Evolutionary conservation across 2,797 vertebrate genomes (phyloP).

Genomic region (Podarcis siculus): DNA sequence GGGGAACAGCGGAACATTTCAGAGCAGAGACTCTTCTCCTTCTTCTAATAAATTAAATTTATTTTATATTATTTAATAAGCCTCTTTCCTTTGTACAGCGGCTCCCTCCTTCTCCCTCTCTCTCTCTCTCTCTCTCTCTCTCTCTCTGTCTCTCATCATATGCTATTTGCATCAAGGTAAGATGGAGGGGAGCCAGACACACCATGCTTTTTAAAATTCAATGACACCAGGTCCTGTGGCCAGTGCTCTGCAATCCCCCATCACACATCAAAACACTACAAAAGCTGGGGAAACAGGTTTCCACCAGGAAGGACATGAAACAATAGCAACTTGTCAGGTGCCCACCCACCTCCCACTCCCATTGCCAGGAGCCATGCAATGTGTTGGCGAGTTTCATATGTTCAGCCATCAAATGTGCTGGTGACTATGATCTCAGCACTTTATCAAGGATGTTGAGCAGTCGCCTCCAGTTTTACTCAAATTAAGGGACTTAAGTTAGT

Average conservation of each 20-base stretch:
- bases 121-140: background rate
- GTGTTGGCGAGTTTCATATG: constrained; percentile 69
- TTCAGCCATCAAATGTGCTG: constrained; percentile 63
- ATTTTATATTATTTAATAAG: background rate
- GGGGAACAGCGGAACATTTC: background rate
- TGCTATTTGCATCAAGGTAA: constrained; percentile 15
- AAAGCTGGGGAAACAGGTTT: constrained; percentile 59
- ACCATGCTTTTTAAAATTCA: constrained; percentile 51
- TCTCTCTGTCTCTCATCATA: constrained; percentile 30
- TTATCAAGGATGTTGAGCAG: constrained; percentile 65
- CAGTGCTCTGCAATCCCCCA: constrained; percentile 57
- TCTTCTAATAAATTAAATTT: background rate
- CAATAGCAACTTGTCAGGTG: constrained; percentile 68
- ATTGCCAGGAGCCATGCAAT: constrained; percentile 67
- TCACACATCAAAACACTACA: constrained; percentile 64
- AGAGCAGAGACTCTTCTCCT: background rate
- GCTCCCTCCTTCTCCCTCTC: background rate
- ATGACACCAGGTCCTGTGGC: constrained; percentile 35
- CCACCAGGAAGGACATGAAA: constrained; percentile 66
- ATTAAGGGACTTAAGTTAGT: too few relatives aligned
- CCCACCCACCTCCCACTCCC: constrained; percentile 11
- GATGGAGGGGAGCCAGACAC: constrained; percentile 10
- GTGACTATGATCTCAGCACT: constrained; percentile 50
- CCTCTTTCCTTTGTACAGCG: background rate
- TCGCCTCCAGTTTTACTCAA: background rate